Evolutionary conservation across 2,888 invertebrate species (phyloP).

Genomic region (Dione vanillae): DNA sequence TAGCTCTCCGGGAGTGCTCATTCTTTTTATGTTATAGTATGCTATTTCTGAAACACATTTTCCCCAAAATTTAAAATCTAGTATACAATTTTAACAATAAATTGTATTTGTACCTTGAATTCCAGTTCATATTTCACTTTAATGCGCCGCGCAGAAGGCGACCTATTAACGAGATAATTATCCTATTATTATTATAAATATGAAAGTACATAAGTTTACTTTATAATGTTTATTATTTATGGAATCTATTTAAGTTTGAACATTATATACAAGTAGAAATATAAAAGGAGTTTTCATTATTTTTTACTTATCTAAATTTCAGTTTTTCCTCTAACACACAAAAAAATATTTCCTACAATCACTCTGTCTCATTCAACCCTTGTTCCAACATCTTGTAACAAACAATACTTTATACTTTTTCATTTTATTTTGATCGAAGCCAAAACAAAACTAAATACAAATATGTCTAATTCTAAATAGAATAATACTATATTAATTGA

Average conservation of each 20-base stretch:
- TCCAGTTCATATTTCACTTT: neutral
- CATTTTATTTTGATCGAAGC: slow-evolving; percentile 2
- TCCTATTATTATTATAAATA: neutral
- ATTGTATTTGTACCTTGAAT: neutral
- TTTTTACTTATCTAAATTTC: no score
- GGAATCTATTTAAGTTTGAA: no score
- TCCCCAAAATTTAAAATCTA: no score
- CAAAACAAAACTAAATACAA: no score
- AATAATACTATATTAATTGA: no score
- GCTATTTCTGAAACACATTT: no score
- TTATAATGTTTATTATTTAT: neutral
- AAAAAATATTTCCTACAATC: neutral
- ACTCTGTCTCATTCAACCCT: neutral
- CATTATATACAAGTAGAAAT: no score
- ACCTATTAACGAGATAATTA: neutral
- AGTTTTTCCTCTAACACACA: neutral
- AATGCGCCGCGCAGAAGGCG: neutral
- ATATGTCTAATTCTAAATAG: no score
- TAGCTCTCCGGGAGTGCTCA: no score
- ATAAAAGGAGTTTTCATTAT: no score
- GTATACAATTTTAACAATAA: neutral
- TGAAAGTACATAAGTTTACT: neutral
- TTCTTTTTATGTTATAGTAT: no score
- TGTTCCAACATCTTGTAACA: neutral
- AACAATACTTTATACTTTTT: neutral